Conservation (phyloP, 2,113 vertebrate species). For the Sander vitreus region DNA sequence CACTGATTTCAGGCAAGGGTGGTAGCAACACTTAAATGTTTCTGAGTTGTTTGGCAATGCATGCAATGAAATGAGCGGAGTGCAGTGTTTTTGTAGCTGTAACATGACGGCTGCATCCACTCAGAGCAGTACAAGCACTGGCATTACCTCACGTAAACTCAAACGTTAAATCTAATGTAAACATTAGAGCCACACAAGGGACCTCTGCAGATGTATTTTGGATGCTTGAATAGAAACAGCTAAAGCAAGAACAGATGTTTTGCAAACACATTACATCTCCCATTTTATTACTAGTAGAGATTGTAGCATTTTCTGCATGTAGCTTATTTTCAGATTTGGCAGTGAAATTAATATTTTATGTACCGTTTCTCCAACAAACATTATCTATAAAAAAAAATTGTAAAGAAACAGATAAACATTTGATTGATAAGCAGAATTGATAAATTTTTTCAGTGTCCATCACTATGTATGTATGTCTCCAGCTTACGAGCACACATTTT, state of each 20-base stretch:
- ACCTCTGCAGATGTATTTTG: constrained; percentile 5
- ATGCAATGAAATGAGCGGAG: constrained; percentile 6
- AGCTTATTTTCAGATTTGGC: background rate
- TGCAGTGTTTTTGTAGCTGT: constrained; percentile 12
- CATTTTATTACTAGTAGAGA: background rate
- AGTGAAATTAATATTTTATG: background rate
- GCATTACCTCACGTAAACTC: constrained; percentile 5
- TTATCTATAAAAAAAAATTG: background rate
- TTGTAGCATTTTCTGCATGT: background rate
- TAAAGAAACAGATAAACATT: background rate
- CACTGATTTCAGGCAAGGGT: background rate
- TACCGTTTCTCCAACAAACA: background rate
- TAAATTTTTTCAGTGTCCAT: background rate
- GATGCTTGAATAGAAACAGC: background rate
- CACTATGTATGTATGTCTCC: background rate
- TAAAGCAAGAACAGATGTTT: constrained; percentile 24
- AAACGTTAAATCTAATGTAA: constrained; percentile 29
- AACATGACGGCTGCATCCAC: background rate
- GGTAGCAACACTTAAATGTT: background rate
- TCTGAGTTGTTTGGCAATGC: background rate
- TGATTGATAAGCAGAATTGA: background rate
- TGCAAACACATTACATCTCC: background rate
- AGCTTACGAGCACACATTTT: background rate
- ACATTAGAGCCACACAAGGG: background rate
- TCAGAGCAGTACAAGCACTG: constrained; percentile 5